Percentiles rank a stretch among this genome's conserved stretches.
Evolutionary conservation across 2,797 vertebrate genomes (phyloP).

Genomic region (Phylloscopus collybita): DNA sequence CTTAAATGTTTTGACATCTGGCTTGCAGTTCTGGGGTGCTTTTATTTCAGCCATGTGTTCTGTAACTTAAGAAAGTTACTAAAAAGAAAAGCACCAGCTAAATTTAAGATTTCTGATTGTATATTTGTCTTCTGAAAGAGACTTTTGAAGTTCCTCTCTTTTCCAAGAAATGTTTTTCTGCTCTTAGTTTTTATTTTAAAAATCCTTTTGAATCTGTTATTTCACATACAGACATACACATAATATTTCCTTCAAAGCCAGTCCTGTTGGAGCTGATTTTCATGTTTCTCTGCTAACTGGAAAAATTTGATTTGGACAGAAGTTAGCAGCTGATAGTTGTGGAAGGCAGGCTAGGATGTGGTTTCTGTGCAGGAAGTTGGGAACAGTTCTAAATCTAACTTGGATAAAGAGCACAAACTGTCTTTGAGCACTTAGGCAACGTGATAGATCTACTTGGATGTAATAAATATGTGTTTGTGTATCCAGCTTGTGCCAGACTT

Average conservation of each 20-base stretch:
- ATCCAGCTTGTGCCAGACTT: not conserved
- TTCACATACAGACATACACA: not conserved
- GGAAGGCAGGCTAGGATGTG: not conserved
- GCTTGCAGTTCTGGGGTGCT: not conserved
- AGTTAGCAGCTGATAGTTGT: not conserved
- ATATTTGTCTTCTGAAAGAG: not conserved
- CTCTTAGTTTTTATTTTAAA: not conserved
- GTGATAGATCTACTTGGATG: not conserved
- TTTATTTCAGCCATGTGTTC: not conserved
- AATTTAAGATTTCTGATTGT: not conserved
- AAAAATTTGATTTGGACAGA: not conserved
- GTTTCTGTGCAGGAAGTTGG: not conserved
- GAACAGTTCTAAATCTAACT: not conserved
- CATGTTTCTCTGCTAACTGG: not conserved
- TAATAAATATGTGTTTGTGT: not conserved
- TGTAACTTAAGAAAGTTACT: not conserved
- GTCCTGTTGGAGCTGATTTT: not conserved
- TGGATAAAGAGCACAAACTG: not conserved
- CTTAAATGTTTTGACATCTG: not conserved
- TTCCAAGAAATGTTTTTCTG: not conserved
- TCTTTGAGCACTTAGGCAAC: not conserved
- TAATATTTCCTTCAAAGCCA: not conserved
- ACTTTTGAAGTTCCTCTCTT: not conserved
- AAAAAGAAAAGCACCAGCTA: not conserved
- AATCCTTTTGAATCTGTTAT: not conserved